phyloP scores from a whole-genome alignment of 2,888 invertebrate genomes.

The Agrotis exclamationis region DNA sequence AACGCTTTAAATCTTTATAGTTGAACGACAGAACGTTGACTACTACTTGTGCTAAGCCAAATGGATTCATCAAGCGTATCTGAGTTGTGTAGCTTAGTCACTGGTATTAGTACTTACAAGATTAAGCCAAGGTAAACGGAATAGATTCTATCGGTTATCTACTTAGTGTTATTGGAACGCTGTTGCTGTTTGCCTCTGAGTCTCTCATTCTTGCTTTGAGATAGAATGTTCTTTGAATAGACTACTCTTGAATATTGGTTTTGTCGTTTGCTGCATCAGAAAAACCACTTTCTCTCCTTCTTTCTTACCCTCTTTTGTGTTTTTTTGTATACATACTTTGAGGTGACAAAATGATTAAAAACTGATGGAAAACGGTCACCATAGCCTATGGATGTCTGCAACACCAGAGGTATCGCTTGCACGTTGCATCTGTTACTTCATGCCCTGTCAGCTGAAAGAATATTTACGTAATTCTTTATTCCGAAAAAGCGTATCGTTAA shows the following conservation, averaged over 20 bases:
- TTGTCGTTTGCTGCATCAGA: no score
- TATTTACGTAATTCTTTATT: no score
- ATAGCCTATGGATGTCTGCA: no score
- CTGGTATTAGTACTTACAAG: constrained; percentile 24
- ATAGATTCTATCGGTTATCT: constrained; percentile 2
- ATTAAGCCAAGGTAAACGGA: constrained; percentile 27
- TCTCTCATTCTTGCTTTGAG: neutral
- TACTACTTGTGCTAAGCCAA: constrained; percentile 15
- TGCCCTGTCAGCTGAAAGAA: no score
- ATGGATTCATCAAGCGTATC: constrained; percentile 23
- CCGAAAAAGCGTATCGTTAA: no score
- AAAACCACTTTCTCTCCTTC: no score
- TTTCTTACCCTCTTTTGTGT: no score
- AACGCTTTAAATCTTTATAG: neutral
- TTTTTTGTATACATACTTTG: no score
- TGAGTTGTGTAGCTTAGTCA: neutral
- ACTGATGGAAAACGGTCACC: no score
- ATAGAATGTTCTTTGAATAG: neutral
- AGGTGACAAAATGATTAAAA: no score
- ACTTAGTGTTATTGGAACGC: constrained; percentile 4
- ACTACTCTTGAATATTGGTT: neutral
- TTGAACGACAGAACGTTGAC: constrained; percentile 7
- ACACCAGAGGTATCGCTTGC: no score
- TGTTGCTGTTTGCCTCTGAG: neutral
- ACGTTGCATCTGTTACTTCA: no score